Evolutionary conservation across 1,140 invertebrate genomes (phyloP), one percentile per base, ranked within the genome.

Genomic region (Pteromalus puparum): DNA sequence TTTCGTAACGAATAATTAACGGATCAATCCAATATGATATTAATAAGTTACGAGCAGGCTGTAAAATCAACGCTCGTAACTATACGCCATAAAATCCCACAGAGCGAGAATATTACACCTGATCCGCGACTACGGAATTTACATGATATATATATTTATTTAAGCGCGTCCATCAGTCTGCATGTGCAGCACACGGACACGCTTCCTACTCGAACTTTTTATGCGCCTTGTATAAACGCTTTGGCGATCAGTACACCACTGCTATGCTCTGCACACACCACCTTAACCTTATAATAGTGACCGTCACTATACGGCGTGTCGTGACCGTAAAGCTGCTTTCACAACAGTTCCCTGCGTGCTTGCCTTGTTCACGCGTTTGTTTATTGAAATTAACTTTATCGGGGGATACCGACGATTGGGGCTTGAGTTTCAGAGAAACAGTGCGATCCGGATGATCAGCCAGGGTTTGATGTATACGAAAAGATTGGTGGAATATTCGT

Each of bases 251-350:
- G 24, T 61, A 53, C 21, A 61, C 13, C 30, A 61, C 53, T 34
- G 30, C 30, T 34, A n/a, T n/a, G n/a, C 30, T 34, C 30, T 34
- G 30, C n/a, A n/a, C 28, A 76, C 21, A 73, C 12, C 30, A 74
- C 73, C 53, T 76, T 75, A 67, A 82, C 81, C 73, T 75, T 76
- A 67, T 82, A 75, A 76, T 28, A 67, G 65, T 42, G 74, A 76
- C 73, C 73, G 81, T 82, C 81, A 48, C 38, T 18, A 48, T 67
- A 82, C 73, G 38, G 28, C 65, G 72, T 74, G 3, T 3, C 12
- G 26, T 75, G 81, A 82, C 30, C 1, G 7, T 82, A 34, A 75
- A 74, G 72, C 2, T 30, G 9, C 1, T 24, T 75, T 67, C 53
- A 65, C 72, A 82, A 34, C 42, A 24, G 9, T 28, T 4, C 9